Percentiles rank a stretch among this genome's conserved stretches.
These are phyloP conservation scores for Albula glossodonta DNA, from an alignment of 2,113 vertebrate species.

Conservation along the genomic window DNA sequence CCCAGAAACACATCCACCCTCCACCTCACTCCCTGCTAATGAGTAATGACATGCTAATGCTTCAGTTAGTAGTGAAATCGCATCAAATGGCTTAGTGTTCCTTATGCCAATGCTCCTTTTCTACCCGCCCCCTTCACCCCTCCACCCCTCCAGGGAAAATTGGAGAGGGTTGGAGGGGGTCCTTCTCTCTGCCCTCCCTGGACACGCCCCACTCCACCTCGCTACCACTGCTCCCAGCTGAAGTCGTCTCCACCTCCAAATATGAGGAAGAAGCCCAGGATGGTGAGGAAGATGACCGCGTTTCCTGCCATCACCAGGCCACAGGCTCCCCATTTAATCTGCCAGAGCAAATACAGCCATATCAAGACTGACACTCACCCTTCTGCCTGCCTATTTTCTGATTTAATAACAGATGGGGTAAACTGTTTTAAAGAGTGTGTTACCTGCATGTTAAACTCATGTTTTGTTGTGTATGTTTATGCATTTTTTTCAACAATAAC, in stretches of 20 bases:
- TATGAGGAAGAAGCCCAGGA: slow-evolving; percentile 90
- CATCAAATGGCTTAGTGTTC: slow-evolving; percentile 12
- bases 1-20: not conserved
- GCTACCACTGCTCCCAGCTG: slow-evolving; percentile 95
- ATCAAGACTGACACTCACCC: not conserved
- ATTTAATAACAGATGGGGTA: not conserved
- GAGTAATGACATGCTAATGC: not conserved
- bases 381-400: not conserved
- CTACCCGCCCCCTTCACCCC: not conserved
- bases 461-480: too few relatives aligned
- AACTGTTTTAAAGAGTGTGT: not conserved
- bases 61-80: slow-evolving; percentile 1
- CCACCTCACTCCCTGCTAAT: not conserved
- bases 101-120: not conserved
- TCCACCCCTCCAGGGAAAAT: slow-evolving; percentile 38
- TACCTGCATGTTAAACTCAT: too few relatives aligned
- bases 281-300: slow-evolving; percentile 90
- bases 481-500: too few relatives aligned
- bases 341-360: slow-evolving; percentile 41
- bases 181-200: slow-evolving; percentile 37
- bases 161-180: slow-evolving; percentile 46
- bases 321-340: slow-evolving; percentile 96
- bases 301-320: slow-evolving; percentile 93
- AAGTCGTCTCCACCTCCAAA: slow-evolving; percentile 95
- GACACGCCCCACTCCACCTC: not conserved